Base-by-base conservation (phyloP, 1,140 invertebrate genomes). In the Papilio polyxenes region DNA sequence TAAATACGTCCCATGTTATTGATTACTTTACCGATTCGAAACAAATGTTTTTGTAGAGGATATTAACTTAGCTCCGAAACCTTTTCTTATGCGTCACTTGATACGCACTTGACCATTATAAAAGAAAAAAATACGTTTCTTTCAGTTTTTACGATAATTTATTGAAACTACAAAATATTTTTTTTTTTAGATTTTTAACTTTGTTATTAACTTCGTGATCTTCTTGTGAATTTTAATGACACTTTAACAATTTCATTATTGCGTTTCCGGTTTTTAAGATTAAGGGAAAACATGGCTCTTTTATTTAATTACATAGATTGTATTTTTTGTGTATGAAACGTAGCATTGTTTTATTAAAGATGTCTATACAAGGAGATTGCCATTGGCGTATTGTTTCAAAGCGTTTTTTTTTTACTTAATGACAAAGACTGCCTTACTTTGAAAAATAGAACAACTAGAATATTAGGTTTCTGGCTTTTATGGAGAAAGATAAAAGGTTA, bases 51-150 rank as follows among this genome's bases (percentile, higher is more conserved):
- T 65, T 65, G 59, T 62, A 62, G n/a, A 23, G 5, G 20, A 23
- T 65, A 65, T 65, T 23, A 3, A 6, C 20, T 9, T 65, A 13
- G 53, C 53, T 56, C 5, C 20, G 17, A 11, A 65, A 65, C 8
- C 59, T 11, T 65, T 65, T 65, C 59, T 65, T 65, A 65, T 65
- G 62, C 62, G 11, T 37, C 62, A 65, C 23, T 65, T 65, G 62
- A 65, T 65, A 65, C 62, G 23, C 62, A 65, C 23, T 65, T 65
- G 62, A 65, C 62, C 62, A 20, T 10, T 65, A 31, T 20, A 65
- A 65, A 65, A 65, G 23, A 65, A 65, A 31, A 31, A 65, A 31
- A 53, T 11, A 65, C 9, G 20, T 56, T 56, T 56, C 3, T 56
- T 56, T 6, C 2, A 17, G 15, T 56, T 20, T 20, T 59, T 59